Conservation (phyloP, 2,113 vertebrate genomes). For the Trematomus loennbergii region DNA sequence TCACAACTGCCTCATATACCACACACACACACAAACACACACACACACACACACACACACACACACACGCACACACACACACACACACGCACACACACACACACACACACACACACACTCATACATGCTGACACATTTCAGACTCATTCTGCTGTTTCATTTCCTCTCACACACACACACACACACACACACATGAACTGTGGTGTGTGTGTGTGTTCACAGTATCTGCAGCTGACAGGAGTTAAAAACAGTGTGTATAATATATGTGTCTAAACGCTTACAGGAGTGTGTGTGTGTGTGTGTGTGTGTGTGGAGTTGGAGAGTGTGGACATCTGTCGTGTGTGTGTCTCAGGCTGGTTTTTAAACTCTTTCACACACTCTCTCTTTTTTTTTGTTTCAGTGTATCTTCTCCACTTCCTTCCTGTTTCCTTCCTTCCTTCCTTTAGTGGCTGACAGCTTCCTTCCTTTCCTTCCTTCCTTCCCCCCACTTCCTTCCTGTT, state of each 20-base stretch:
- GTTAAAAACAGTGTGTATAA: not conserved
- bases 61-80: no score
- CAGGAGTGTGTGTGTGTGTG: no score
- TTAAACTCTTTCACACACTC: not conserved
- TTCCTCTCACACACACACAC: conserved; percentile 37
- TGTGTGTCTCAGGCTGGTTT: not conserved
- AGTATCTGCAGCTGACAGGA: not conserved
- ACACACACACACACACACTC: no score
- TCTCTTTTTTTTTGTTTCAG: not conserved
- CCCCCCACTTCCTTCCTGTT: no score
- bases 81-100: no score
- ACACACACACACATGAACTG: not conserved
- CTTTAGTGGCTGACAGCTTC: no score
- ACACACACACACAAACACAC: not conserved
- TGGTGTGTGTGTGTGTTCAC: not conserved
- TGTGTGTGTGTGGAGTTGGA: not conserved
- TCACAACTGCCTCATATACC: not conserved
- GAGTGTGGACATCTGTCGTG: no score
- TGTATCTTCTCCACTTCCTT: not conserved
- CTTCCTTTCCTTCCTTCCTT: no score
- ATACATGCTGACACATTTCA: conserved; percentile 13
- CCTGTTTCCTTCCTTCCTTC: not conserved
- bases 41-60: not conserved
- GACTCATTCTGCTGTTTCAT: conserved; percentile 3
- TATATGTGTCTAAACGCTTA: not conserved